Base-by-base conservation (phyloP, 2,888 invertebrate species). In the Drosophila kambysellisi region DNA sequence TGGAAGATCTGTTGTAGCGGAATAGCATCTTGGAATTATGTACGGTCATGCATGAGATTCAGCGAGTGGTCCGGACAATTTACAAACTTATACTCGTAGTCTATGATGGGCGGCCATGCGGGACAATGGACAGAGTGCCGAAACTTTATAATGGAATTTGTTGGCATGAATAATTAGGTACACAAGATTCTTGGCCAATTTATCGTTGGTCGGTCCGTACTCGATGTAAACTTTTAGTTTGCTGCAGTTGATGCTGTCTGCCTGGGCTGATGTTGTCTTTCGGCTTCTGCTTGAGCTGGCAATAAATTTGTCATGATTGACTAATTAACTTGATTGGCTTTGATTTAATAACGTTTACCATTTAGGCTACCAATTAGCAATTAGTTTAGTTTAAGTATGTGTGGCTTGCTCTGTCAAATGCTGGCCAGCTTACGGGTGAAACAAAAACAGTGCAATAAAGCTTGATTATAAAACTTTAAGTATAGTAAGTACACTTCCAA, bases 111-210 rank as follows among this genome's bases (percentile, higher is more conserved):
- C 61, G 58, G 50, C 54, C 81, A 77, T 80, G 87, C 87, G 66
- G 80, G 67, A 33, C 66, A 67, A 68, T 64, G 67, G 54, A 51
- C 54, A 39, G 54, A 53, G 32, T 51, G 39, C 39, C 52, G 60
- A 74, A 90, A 91, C 76, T 91, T 91, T 76, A 65, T 81, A 78
- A 88, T 90, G 78, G 68, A 82, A 89, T 88, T 89, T 81, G 75
- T 70, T 76, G 67, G 82, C 85, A 80, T 84, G 74, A 81, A 78
- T 89, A 88, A 89, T 88, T 89, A 87, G 82, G 72, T 74, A 63
- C 61, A 76, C 54, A 54, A 4, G 29, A 25, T 29, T 50, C 29
- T 56, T 52, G 30, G 56, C 61, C 75, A 58, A 52, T 32, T 52
- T 46, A 25, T 46, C 7, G 61, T 53, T 62, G 63, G 30, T 50